phyloP scores from a whole-genome alignment of 2,113 vertebrate genomes.

The Bombycilla garrulus region DNA sequence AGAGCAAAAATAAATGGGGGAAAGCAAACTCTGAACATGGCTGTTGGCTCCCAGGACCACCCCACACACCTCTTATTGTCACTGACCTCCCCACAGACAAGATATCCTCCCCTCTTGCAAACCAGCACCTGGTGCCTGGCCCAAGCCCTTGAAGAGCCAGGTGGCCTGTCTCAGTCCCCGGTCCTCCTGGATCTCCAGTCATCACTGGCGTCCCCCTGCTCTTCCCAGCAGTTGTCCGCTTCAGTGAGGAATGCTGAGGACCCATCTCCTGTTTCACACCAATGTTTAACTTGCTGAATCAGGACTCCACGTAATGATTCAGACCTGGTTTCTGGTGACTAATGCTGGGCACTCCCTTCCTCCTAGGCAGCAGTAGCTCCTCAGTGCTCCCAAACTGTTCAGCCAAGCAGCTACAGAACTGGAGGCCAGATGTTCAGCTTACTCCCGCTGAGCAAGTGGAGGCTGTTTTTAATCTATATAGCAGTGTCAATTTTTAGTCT shows the following conservation, averaged over 20 bases:
- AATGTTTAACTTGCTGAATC: slow-evolving; percentile 23
- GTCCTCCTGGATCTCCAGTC: background rate
- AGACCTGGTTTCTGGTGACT: slow-evolving; percentile 32
- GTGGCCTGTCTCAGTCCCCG: background rate
- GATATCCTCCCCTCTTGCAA: background rate
- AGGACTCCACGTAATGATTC: background rate
- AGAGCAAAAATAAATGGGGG: background rate
- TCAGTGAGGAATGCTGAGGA: background rate
- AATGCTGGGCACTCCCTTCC: slow-evolving; percentile 52
- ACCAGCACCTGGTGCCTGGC: rapidly evolving
- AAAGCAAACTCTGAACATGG: background rate
- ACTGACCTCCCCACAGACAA: background rate
- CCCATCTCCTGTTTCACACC: background rate
- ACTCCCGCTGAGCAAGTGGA: background rate
- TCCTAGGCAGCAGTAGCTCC: background rate
- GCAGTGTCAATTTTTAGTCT: background rate
- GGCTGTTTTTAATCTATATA: background rate
- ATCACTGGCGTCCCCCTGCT: background rate
- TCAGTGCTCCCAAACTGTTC: background rate
- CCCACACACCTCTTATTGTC: background rate
- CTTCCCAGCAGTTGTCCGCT: background rate
- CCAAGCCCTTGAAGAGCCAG: background rate
- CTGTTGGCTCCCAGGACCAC: background rate
- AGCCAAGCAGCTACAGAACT: background rate
- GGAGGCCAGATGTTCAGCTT: background rate